Conservation (phyloP, 2,113 vertebrate genomes). For the Eulacestoma nigropectus region DNA sequence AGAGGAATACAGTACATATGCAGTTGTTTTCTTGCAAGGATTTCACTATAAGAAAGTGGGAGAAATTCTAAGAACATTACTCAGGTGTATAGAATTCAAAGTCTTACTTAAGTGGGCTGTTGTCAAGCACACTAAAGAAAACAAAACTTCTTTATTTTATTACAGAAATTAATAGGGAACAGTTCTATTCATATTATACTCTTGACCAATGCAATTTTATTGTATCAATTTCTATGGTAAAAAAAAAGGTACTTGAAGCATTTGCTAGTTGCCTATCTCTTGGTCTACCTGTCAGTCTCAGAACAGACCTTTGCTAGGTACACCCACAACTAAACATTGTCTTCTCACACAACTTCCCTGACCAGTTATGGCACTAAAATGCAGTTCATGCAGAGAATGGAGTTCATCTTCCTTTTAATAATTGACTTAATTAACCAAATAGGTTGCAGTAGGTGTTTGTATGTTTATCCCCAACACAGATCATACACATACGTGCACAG, state of each 20-base stretch:
- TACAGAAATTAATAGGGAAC: background rate
- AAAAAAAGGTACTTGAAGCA: background rate
- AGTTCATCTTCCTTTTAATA: background rate
- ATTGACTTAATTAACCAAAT: background rate
- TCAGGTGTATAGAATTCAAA: slow-evolving; percentile 47
- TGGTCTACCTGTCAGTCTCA: background rate
- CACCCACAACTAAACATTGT: background rate
- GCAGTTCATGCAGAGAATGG: background rate
- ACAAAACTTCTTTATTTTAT: background rate
- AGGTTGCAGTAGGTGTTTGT: background rate
- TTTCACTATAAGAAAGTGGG: slow-evolving; percentile 37
- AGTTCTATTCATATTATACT: background rate
- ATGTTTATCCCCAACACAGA: background rate
- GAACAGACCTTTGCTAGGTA: background rate
- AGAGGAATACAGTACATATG: background rate
- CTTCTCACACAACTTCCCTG: background rate
- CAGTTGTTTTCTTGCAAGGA: background rate
- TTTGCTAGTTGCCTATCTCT: background rate
- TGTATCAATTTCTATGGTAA: background rate
- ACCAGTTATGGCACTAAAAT: background rate
- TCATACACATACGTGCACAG: no score
- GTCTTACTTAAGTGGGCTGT: slow-evolving; percentile 37
- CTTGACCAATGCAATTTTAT: background rate
- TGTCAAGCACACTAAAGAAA: background rate
- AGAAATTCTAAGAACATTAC: slow-evolving; percentile 38